Evolutionary conservation across 1,140 invertebrate genomes (phyloP).

Genomic region (Drosophila littoralis): DNA sequence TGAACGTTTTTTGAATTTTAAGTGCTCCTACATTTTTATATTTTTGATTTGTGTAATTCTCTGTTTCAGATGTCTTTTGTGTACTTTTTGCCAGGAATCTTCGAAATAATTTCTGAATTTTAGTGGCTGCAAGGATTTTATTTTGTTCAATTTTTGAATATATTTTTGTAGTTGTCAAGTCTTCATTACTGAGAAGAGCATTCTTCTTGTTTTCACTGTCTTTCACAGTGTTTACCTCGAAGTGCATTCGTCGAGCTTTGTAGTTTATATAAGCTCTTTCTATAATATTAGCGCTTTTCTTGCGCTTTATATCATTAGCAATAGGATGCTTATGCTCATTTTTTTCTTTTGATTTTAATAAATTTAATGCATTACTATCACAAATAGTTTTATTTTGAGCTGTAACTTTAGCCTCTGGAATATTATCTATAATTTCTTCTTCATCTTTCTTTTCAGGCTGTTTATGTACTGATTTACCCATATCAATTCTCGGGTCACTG

Average conservation of each 20-base stretch:
- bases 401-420: background rate
- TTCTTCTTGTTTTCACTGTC: background rate
- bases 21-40: constrained; percentile 12
- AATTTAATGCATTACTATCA: background rate
- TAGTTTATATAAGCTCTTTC: constrained; percentile 38
- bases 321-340: background rate
- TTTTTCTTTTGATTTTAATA: background rate
- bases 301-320: constrained; percentile 12
- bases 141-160: background rate
- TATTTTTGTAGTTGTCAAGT: background rate
- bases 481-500: constrained; percentile 15
- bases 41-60: background rate
- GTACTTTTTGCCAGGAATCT: constrained; percentile 11
- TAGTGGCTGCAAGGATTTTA: constrained; percentile 37
- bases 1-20: constrained; percentile 27
- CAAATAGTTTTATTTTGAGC: background rate
- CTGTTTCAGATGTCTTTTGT: background rate
- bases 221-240: background rate
- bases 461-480: background rate
- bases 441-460: background rate
- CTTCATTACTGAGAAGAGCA: constrained; percentile 6
- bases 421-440: background rate
- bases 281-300: constrained; percentile 47
- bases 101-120: constrained; percentile 53
- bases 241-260: background rate